These are phyloP conservation scores for Eueremaeus valkanovi DNA, from an alignment of 2,888 invertebrate genomes.

Conservation along the genomic window DNA sequence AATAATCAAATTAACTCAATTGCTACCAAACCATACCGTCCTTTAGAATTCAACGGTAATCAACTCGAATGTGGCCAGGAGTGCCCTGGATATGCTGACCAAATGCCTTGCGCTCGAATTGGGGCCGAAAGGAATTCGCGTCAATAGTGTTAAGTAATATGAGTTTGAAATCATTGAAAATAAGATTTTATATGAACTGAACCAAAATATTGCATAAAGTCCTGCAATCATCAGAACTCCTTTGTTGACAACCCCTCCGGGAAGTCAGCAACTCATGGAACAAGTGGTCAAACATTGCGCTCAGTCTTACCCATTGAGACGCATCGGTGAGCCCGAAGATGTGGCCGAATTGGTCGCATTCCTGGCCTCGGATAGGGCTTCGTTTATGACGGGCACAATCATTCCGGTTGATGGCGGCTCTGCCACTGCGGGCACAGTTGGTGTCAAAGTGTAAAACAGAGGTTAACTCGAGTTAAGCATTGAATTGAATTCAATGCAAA, in stretches of 20 bases:
- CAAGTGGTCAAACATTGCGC: neutral
- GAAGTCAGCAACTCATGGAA: neutral
- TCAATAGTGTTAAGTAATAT: neutral
- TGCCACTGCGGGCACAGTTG: too few relatives aligned
- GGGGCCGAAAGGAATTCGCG: neutral
- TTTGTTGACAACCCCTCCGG: neutral
- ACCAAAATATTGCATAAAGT: neutral
- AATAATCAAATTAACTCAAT: neutral
- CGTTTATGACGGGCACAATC: neutral
- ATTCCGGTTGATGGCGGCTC: neutral
- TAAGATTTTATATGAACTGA: neutral
- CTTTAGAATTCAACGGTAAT: too few relatives aligned
- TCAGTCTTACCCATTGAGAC: neutral
- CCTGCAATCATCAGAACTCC: neutral
- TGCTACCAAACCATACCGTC: neutral
- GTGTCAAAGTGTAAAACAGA: too few relatives aligned
- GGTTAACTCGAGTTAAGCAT: too few relatives aligned
- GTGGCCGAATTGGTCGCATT: too few relatives aligned
- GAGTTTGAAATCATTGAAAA: too few relatives aligned
- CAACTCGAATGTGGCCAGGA: neutral
- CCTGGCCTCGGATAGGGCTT: neutral
- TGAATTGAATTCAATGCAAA: too few relatives aligned
- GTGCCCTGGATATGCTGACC: neutral
- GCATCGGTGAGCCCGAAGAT: too few relatives aligned
- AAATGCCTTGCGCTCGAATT: neutral